Percentiles rank a stretch among this genome's conserved stretches.
These are phyloP conservation scores for Chlorops oryzae DNA, from an alignment of 1,140 invertebrate genomes.

Conservation along the genomic window DNA sequence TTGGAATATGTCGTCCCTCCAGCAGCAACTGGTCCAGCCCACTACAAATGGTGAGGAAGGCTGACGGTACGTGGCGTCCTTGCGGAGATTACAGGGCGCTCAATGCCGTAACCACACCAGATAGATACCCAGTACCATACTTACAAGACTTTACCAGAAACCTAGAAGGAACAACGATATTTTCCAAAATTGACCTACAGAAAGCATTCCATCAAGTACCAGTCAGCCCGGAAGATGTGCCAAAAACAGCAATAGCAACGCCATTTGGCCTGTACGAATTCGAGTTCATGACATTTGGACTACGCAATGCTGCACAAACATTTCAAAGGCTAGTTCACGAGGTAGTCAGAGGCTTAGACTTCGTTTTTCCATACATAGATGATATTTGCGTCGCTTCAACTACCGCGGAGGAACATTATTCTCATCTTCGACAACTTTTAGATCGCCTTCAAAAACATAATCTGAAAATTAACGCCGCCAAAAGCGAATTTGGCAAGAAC, in stretches of 20 bases:
- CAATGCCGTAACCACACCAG: conserved; percentile 29
- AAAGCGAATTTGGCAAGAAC: conserved; percentile 27
- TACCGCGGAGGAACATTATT: conserved; percentile 26
- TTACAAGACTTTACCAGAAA: conserved; percentile 1
- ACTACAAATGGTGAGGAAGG: conserved; percentile 44
- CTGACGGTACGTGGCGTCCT: conserved; percentile 34
- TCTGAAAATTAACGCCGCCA: conserved; percentile 25
- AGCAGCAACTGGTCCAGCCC: conserved; percentile 47
- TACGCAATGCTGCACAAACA: conserved; percentile 39
- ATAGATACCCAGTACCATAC: conserved; percentile 2
- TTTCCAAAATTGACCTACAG: not conserved
- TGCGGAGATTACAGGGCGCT: conserved; percentile 49
- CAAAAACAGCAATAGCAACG: conserved; percentile 41
- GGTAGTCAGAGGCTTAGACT: conserved; percentile 39
- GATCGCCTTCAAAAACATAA: conserved; percentile 21
- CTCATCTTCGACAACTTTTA: conserved; percentile 27
- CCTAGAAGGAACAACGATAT: too few species aligned
- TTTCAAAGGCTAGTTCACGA: conserved; percentile 52
- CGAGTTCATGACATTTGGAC: conserved; percentile 39
- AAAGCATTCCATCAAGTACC: conserved; percentile 51
- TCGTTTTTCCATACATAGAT: conserved; percentile 44
- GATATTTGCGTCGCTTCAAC: conserved; percentile 51
- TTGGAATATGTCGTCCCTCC: conserved; percentile 39
- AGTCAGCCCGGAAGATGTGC: conserved; percentile 29
- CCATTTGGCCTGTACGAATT: conserved; percentile 48